These are phyloP conservation scores for Eurytoma californica DNA, from an alignment of 2,888 invertebrate genomes.

Conservation along the genomic window DNA sequence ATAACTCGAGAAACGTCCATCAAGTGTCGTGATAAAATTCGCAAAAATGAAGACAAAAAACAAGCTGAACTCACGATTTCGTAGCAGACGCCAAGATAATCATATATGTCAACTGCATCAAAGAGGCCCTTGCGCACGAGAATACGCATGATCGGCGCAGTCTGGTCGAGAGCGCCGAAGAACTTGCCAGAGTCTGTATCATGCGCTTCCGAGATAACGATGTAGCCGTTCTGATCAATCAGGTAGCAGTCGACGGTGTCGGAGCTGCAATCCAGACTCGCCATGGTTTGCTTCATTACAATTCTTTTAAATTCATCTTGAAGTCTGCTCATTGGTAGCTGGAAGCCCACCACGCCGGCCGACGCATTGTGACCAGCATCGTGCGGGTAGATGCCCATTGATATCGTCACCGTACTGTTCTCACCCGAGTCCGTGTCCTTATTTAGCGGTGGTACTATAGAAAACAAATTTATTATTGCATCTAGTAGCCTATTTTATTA, in stretches of 20 bases:
- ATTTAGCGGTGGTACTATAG: constrained; percentile 51
- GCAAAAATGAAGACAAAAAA: background rate
- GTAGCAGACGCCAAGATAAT: constrained; percentile 89
- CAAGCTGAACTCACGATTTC: constrained; percentile 69
- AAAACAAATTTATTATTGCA: no score
- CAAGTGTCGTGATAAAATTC: no score
- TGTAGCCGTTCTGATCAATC: constrained; percentile 94
- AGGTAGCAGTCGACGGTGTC: constrained; percentile 84
- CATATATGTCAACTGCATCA: constrained; percentile 85
- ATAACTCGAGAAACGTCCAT: no score
- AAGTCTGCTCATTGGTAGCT: constrained; percentile 85
- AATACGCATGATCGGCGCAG: constrained; percentile 82
- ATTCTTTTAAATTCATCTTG: constrained; percentile 83
- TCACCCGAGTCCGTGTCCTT: constrained; percentile 36
- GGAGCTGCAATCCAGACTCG: constrained; percentile 66
- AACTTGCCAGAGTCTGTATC: constrained; percentile 87
- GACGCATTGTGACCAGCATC: constrained; percentile 87
- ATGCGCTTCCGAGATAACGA: constrained; percentile 83
- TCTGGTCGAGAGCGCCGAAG: constrained; percentile 88
- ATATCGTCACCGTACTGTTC: constrained; percentile 83
- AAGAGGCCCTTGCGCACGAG: constrained; percentile 85
- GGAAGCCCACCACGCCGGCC: constrained; percentile 92
- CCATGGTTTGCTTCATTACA: constrained; percentile 74
- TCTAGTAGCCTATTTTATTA: no score
- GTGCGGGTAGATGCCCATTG: constrained; percentile 88